These are phyloP conservation scores for Brenthis hecate DNA, from an alignment of 2,888 invertebrate species.

Conservation along the genomic window DNA sequence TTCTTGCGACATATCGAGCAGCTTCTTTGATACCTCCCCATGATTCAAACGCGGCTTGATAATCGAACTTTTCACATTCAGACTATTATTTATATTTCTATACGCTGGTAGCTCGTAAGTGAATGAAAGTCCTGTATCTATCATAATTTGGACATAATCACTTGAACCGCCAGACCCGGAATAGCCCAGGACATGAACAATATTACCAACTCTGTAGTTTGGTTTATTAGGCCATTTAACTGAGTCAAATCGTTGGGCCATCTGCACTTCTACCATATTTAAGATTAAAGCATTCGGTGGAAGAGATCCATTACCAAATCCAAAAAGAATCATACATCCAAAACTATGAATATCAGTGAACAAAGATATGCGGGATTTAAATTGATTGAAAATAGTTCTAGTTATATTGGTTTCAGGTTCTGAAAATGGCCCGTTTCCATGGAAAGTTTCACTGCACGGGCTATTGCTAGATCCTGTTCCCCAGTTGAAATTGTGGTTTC, in stretches of 20 bases:
- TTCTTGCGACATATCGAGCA: slow-evolving; percentile 59
- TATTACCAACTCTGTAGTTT: slow-evolving; percentile 78
- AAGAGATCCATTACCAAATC: slow-evolving; percentile 75
- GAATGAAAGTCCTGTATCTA: slow-evolving; percentile 81
- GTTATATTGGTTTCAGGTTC: slow-evolving; percentile 85
- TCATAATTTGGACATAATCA: slow-evolving; percentile 82
- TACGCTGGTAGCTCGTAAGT: slow-evolving; percentile 85
- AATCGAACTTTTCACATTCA: slow-evolving; percentile 68
- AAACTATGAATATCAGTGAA: slow-evolving; percentile 90
- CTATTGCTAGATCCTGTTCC: slow-evolving; percentile 70
- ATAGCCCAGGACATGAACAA: slow-evolving; percentile 73
- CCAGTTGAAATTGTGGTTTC: slow-evolving; percentile 89
- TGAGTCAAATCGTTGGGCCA: slow-evolving; percentile 63
- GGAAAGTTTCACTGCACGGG: slow-evolving; percentile 84
- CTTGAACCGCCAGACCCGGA: slow-evolving; percentile 84
- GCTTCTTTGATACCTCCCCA: slow-evolving; percentile 82
- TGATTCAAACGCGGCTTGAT: slow-evolving; percentile 81
- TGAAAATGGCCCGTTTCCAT: slow-evolving; percentile 84
- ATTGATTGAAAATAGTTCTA: slow-evolving; percentile 78
- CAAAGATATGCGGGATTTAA: slow-evolving; percentile 77
- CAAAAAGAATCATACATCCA: slow-evolving; percentile 85
- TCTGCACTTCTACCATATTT: slow-evolving; percentile 62
- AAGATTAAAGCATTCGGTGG: slow-evolving; percentile 74
- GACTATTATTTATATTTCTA: slow-evolving; percentile 36
- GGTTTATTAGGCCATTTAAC: slow-evolving; percentile 57